Percentiles rank a stretch among this genome's conserved stretches.
phyloP scores from a whole-genome alignment of 2,888 invertebrate genomes.

The Drosophila aldrichi region DNA sequence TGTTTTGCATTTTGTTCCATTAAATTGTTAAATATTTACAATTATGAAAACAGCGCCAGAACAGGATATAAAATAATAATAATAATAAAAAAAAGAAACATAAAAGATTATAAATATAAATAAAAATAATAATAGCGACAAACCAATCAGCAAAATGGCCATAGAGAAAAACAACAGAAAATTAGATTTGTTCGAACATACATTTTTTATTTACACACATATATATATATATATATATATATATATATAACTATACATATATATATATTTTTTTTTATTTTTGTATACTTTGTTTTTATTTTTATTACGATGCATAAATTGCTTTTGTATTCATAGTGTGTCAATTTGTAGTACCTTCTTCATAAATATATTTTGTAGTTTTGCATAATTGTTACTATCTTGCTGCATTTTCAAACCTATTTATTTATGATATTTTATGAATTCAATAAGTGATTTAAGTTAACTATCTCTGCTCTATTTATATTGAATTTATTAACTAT shows the following conservation, averaged over 20 bases:
- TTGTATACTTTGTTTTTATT: slow-evolving; percentile 46
- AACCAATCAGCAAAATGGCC: slow-evolving; percentile 51
- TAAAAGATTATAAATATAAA: slow-evolving; percentile 10
- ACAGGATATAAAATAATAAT: too few species aligned
- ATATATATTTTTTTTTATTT: slow-evolving; percentile 17
- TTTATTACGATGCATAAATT: slow-evolving; percentile 59
- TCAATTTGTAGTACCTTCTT: slow-evolving; percentile 54
- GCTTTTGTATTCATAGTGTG: slow-evolving; percentile 63
- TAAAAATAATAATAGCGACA: slow-evolving; percentile 26
- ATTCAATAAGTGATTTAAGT: slow-evolving; percentile 62
- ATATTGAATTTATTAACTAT: slow-evolving; percentile 58
- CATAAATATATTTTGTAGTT: slow-evolving; percentile 65
- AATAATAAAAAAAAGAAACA: slow-evolving; percentile 2
- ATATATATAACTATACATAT: slow-evolving; percentile 45
- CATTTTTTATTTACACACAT: slow-evolving; percentile 59
- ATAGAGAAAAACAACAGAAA: slow-evolving; percentile 56
- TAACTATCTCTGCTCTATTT: slow-evolving; percentile 31
- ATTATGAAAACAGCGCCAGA: slow-evolving; percentile 43
- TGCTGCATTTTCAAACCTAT: slow-evolving; percentile 26
- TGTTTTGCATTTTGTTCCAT: slow-evolving; percentile 85
- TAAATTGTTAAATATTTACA: slow-evolving; percentile 79
- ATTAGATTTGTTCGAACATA: slow-evolving; percentile 54
- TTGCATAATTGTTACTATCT: slow-evolving; percentile 58
- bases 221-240: slow-evolving; percentile 44
- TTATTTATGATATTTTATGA: slow-evolving; percentile 37